Base-by-base conservation (phyloP, 2,888 invertebrate species). In the Erpobdella octoculata region DNA sequence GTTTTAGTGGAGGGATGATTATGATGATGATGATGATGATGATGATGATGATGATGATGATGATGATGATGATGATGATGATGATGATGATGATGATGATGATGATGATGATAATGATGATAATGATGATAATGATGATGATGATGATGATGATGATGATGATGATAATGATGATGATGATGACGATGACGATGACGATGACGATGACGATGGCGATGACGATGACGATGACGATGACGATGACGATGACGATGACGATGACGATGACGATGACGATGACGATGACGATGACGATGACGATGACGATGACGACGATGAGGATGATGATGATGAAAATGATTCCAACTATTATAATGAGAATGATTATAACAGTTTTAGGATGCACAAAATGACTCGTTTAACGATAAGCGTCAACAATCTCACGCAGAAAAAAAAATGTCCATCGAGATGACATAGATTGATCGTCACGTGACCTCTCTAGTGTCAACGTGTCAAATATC, bases 181-280 rank as follows among this genome's bases (percentile, higher is more conserved):
- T 41, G 59, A 58, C 25, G 59, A 58, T 58, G 59, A 58, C 25
- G 59, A 58, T 58, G 59, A 58, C 25, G 59, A 58, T 58, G 59
- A 58, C 25, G 59, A 58, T 58, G 59, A 58, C 25, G 59, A 58
- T 58, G 59, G 21, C 25, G 59, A 58, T 58, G 59, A 58, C 25
- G 59, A 58, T 58, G 59, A 58, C 25, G 59, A 58, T 58, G 59
- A 58, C 25, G 59, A 58, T 58, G 59, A 58, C 25, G 59, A 58
- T 58, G 59, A 58, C 25, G 59, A 58, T 58, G 59, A 58, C 25
- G 59, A 58, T 58, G 59, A 58, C 25, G 59, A 58, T 58, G 59
- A 58, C 25, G 59, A 58, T 58, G 59, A 58, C 25, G 59, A 58
- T 58, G 59, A 58, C 25, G 59, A 58, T 58, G 59, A 58, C 25